Evolutionary conservation across 2,888 invertebrate genomes (phyloP).

Genomic region (Dynastes tityus): DNA sequence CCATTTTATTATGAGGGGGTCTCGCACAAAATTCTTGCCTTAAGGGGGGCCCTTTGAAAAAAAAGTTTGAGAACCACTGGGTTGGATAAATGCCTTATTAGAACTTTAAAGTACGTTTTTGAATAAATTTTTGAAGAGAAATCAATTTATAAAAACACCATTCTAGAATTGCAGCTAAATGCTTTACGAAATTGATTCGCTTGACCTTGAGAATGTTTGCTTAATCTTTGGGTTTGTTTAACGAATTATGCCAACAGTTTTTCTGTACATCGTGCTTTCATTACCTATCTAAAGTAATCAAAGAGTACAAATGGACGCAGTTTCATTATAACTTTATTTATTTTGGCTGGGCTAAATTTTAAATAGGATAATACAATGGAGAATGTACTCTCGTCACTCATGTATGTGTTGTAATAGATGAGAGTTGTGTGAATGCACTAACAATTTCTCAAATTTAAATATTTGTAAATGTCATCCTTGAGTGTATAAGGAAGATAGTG

Average conservation of each 20-base stretch:
- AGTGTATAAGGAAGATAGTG: no score
- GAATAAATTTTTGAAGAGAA: neutral
- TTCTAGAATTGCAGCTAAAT: neutral
- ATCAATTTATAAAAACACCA: neutral
- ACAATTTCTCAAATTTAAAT: no score
- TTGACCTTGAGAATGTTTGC: slow-evolving; percentile 2
- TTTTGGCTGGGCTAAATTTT: no score
- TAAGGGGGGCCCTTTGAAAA: no score
- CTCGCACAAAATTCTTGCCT: no score
- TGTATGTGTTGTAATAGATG: no score
- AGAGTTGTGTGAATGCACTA: no score
- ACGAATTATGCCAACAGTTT: slow-evolving; percentile 1
- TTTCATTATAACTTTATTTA: neutral
- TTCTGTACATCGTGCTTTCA: neutral
- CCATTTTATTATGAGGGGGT: no score
- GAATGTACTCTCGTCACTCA: no score
- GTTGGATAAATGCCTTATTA: neutral
- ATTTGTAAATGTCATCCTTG: no score
- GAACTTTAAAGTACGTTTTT: neutral
- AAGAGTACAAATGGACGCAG: neutral
- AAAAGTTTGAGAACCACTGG: no score
- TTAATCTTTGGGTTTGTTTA: neutral
- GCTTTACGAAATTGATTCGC: neutral
- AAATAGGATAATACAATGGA: no score
- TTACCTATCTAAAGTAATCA: neutral